phyloP scores from a whole-genome alignment of 2,113 vertebrate species.

The Columba janthina region DNA sequence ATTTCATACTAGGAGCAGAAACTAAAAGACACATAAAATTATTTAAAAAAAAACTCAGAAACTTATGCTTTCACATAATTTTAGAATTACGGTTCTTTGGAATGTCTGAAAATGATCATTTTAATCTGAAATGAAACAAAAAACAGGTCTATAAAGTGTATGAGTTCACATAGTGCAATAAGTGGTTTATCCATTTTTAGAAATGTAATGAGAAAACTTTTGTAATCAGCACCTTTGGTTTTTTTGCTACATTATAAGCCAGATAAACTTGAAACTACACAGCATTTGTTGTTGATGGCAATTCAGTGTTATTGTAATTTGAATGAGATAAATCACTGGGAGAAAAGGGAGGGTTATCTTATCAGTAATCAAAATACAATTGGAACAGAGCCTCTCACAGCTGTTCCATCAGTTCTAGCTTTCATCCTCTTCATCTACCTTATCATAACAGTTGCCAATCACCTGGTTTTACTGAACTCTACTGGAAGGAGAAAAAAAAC shows the following conservation, averaged over 20 bases:
- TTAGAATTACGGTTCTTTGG: background rate
- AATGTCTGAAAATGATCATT: background rate
- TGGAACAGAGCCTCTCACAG: slow-evolving; percentile 54
- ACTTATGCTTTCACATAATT: background rate
- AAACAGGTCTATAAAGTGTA: background rate
- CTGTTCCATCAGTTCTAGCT: slow-evolving; percentile 57
- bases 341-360: slow-evolving; percentile 55
- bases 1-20: background rate
- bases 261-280: slow-evolving; percentile 44
- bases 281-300: slow-evolving; percentile 54
- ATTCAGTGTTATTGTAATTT: slow-evolving; percentile 55
- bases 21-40: background rate
- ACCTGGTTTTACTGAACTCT: slow-evolving; percentile 14
- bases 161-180: background rate
- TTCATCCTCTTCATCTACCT: slow-evolving; percentile 41
- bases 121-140: slow-evolving; percentile 7
- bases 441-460: slow-evolving; percentile 60
- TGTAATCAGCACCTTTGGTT: background rate
- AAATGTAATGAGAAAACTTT: slow-evolving; percentile 1
- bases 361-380: slow-evolving; percentile 65
- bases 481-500: background rate
- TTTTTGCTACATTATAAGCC: background rate
- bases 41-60: background rate
- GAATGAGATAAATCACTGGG: slow-evolving; percentile 42
- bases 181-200: slow-evolving; percentile 16